These are phyloP conservation scores for Zaprionus davidi DNA, from an alignment of 1,140 invertebrate species.

Conservation along the genomic window DNA sequence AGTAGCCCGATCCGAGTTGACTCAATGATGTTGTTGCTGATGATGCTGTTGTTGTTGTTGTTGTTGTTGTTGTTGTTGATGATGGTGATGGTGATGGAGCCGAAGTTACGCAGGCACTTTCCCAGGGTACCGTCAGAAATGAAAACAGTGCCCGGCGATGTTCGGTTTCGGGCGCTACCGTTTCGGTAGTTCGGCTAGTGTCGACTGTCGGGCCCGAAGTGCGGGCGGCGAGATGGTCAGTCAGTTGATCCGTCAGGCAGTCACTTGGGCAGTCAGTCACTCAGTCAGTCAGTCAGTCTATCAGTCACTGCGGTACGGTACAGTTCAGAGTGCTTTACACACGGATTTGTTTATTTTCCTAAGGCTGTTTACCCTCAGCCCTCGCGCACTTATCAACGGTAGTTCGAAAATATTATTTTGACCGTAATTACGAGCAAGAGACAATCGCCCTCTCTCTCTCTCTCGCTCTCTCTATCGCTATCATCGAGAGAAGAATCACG, in stretches of 20 bases:
- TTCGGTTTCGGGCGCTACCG: conserved; percentile 41
- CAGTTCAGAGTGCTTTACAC: conserved; percentile 15
- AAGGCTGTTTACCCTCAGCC: conserved; percentile 71
- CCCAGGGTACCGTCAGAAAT: conserved; percentile 52
- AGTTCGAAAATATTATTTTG: conserved; percentile 82
- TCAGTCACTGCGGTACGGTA: conserved; percentile 24
- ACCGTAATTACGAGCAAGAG: conserved; percentile 75
- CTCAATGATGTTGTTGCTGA: not conserved
- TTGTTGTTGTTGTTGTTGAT: conserved; percentile 3
- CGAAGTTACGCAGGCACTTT: conserved; percentile 32
- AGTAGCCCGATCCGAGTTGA: conserved; percentile 52
- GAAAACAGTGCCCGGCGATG: conserved; percentile 17
- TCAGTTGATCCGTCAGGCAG: not conserved
- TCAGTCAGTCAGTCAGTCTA: conserved; percentile 9
- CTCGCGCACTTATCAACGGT: conserved; percentile 29
- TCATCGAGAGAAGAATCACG: not conserved
- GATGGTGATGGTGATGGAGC: not conserved
- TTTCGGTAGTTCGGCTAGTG: conserved; percentile 39
- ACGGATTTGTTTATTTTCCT: conserved; percentile 72
- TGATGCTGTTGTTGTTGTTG: conserved; percentile 31
- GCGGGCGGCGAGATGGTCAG: not conserved
- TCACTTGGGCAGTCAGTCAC: not conserved
- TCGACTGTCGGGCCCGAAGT: not conserved
- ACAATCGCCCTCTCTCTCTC: not conserved
- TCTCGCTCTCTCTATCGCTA: not conserved